Evolutionary conservation across 2,888 invertebrate species (phyloP), one percentile per base, ranked within the genome.

Genomic region (Macaria liturata): DNA sequence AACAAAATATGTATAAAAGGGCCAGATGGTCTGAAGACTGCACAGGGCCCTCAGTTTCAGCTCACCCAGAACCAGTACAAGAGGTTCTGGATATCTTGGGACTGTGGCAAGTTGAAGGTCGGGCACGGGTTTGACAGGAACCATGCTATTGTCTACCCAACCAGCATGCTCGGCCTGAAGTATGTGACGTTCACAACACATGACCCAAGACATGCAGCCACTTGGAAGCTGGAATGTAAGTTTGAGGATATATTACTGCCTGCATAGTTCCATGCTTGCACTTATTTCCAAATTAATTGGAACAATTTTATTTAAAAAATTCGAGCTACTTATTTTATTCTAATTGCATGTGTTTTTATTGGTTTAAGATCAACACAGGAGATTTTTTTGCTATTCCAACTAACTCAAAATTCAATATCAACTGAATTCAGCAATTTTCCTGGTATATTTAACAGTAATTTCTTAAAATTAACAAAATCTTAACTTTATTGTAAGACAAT

Each of bases 21-120:
- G n/a, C 30, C 44, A 42, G n/a, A 49, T 20, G 53, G 51, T 8
- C 6, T n/a, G 42, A 37, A 5, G 5, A 52, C 4, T n/a, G 51
- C 43, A 31, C n/a, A 45, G 34, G 48, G 8, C 4, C 42, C 55
- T 46, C 49, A 48, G n/a, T 64, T 51, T 37, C 46, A 46, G 8
- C 59, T 67, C 5, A 44, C 61, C 1, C 43, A 32, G 32, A 80
- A 84, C 43, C 86, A 90, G 63, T 89, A 78, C 68, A 86, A 79
- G 66, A 86, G 78, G 64, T 93, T 93, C 69, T 84, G 90, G 81
- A 70, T 94, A 40, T 78, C 83, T 46, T 94, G 94, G 94, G 73
- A 85, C 45, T 32, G 31, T 39, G 46, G 48, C 4, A 31, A 5
- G 9, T 6, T 66, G 30, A 37, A 57, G 50, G 49, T 52, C 9